Evolutionary conservation across 2,888 invertebrate species (phyloP).

Genomic region (Cynaeus angustus): DNA sequence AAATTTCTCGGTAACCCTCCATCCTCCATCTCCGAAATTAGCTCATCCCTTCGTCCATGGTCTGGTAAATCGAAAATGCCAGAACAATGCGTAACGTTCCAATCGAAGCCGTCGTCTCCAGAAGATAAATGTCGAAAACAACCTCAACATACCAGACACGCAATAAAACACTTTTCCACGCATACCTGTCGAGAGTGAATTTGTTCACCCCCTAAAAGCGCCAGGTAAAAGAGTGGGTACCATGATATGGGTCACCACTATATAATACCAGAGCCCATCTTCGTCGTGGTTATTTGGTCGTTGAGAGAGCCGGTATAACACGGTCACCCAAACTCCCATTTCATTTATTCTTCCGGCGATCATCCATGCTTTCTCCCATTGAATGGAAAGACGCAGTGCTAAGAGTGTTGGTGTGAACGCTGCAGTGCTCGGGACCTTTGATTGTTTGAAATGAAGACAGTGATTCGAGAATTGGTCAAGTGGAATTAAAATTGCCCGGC

Average conservation of each 20-base stretch:
- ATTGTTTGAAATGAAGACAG: not conserved
- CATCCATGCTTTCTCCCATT: slow-evolving; percentile 59
- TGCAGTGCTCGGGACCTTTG: slow-evolving; percentile 19
- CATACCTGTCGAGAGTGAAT: slow-evolving; percentile 57
- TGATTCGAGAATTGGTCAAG: no score
- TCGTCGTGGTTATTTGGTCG: slow-evolving; percentile 66
- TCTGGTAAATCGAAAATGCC: slow-evolving; percentile 32
- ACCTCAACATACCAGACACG: slow-evolving; percentile 44
- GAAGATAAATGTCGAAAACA: slow-evolving; percentile 35
- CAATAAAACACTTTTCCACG: slow-evolving; percentile 45
- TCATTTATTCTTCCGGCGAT: slow-evolving; percentile 60
- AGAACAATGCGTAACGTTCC: slow-evolving; percentile 38
- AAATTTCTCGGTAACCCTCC: no score
- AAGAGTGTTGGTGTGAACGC: slow-evolving; percentile 29
- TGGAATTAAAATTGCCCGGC: not conserved
- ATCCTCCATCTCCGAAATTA: no score
- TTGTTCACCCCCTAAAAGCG: slow-evolving; percentile 45
- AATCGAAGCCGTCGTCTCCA: slow-evolving; percentile 29
- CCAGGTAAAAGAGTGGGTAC: slow-evolving; percentile 47
- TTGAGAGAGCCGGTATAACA: slow-evolving; percentile 66
- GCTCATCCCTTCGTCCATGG: slow-evolving; percentile 17
- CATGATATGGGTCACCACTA: slow-evolving; percentile 66
- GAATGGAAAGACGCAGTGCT: slow-evolving; percentile 17
- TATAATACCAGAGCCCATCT: slow-evolving; percentile 64
- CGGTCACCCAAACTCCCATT: slow-evolving; percentile 63